Evolutionary conservation across 2,113 vertebrate species (phyloP).

Genomic region (Theristicus caerulescens): DNA sequence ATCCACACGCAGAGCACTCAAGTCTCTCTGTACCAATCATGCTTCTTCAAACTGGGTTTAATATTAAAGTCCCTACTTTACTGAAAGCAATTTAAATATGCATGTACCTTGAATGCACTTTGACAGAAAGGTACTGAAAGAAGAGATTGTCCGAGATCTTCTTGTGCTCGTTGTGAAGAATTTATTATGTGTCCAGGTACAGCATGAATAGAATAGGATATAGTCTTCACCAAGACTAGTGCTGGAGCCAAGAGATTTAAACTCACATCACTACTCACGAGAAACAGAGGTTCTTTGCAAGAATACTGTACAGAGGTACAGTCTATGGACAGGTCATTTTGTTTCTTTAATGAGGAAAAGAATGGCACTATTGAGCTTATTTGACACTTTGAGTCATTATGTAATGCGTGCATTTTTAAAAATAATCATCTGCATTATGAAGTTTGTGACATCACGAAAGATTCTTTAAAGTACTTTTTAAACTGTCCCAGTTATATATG

Average conservation of each 20-base stretch:
- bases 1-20: not conserved
- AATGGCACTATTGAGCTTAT: not conserved
- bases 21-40: not conserved
- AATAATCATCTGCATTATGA: not conserved
- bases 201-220: not conserved
- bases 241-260: not conserved
- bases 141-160: not conserved
- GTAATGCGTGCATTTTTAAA: not conserved
- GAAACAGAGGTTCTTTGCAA: not conserved
- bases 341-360: not conserved
- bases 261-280: not conserved
- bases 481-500: conserved; percentile 52
- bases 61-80: not conserved
- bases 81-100: not conserved
- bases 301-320: not conserved
- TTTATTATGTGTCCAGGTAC: not conserved
- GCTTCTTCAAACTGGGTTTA: not conserved
- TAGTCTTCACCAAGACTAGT: not conserved
- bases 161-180: not conserved
- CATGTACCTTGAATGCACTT: not conserved
- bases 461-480: conserved; percentile 1
- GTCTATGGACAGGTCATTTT: not conserved
- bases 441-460: conserved; percentile 8
- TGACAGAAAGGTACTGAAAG: not conserved
- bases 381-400: not conserved